These are phyloP conservation scores for Cetonia aurata DNA, from an alignment of 2,888 invertebrate genomes.

Conservation along the genomic window DNA sequence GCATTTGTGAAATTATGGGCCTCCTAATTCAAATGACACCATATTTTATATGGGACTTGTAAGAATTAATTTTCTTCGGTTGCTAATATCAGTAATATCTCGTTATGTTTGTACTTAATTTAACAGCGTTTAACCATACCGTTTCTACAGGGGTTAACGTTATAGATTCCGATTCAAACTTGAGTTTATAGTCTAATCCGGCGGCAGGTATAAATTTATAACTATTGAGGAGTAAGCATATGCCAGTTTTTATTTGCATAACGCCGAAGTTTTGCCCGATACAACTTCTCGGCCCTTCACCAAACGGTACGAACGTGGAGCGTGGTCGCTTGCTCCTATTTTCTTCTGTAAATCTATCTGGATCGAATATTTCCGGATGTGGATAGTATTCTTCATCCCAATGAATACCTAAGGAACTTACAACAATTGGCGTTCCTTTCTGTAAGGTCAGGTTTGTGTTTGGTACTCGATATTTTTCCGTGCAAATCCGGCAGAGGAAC, in stretches of 20 bases:
- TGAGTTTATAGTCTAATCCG: neutral
- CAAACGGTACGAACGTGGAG: constrained; percentile 30
- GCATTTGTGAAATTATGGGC: too few relatives aligned
- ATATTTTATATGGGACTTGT: too few relatives aligned
- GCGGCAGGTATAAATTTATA: constrained; percentile 4
- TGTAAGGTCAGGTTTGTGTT: constrained; percentile 26
- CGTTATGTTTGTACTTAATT: constrained; percentile 1
- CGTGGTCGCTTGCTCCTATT: constrained; percentile 15
- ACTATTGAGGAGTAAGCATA: constrained; percentile 6
- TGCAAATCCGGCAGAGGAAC: constrained; percentile 15
- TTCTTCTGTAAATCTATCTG: constrained; percentile 34
- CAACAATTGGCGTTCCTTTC: constrained; percentile 25
- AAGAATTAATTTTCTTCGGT: too few relatives aligned
- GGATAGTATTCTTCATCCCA: constrained; percentile 38
- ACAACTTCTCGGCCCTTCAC: constrained; percentile 40
- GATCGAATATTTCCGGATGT: constrained; percentile 40
- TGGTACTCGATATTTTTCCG: constrained; percentile 32
- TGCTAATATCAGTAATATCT: neutral
- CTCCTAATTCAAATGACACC: too few relatives aligned
- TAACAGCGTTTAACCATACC: constrained; percentile 3
- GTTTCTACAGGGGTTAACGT: neutral
- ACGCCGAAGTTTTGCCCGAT: constrained; percentile 21
- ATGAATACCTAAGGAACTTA: constrained; percentile 31
- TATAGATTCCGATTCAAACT: neutral
- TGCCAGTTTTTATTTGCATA: constrained; percentile 4